Base-by-base conservation (phyloP, 1,140 invertebrate genomes). In the Drosophila mayri region DNA sequence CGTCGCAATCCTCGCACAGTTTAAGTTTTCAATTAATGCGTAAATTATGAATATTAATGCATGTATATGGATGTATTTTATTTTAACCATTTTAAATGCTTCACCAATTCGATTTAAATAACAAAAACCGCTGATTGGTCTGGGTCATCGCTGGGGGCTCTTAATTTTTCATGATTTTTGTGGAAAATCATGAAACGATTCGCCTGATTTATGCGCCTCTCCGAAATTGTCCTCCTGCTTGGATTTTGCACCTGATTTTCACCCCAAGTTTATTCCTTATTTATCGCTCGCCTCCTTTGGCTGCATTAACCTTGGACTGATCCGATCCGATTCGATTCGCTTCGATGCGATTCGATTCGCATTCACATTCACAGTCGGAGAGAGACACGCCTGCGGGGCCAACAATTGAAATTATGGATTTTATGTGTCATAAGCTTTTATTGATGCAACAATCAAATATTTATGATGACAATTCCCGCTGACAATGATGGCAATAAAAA, bases 391-490 rank as follows among this genome's bases (percentile, higher is more conserved):
- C 83, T 70, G 37, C 71, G 77, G 74, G 81, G 43, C 66, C 68
- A 76, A 85, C 86, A 88, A 88, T 88, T 88, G 85, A 88, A 90
- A 88, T 88, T 88, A 88, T 88, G 85, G 85, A 88, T 90, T 88
- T 88, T 88, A 88, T 88, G 85, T 88, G 85, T 88, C 85, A 88
- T 88, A 88, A 88, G 85, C 85, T 88, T 88, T 88, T 90, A 90
- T 88, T 90, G 86, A 90, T 90, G 86, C 85, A 88, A 90, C 85
- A 88, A 88, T 88, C 85, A 88, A 88, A 88, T 88, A 88, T 88
- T 88, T 88, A 88, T 88, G 85, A 90, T 88, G 84, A 87, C 84
- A 87, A 87, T 88, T 80, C 76, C 72, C 84, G 84, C 79, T 84
- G 84, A 87, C 84, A 87, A 87, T 87, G 84, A 87, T 87, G 84